Evolutionary conservation across 2,797 vertebrate species (phyloP).

Genomic region (Eulemur rubriventer): DNA sequence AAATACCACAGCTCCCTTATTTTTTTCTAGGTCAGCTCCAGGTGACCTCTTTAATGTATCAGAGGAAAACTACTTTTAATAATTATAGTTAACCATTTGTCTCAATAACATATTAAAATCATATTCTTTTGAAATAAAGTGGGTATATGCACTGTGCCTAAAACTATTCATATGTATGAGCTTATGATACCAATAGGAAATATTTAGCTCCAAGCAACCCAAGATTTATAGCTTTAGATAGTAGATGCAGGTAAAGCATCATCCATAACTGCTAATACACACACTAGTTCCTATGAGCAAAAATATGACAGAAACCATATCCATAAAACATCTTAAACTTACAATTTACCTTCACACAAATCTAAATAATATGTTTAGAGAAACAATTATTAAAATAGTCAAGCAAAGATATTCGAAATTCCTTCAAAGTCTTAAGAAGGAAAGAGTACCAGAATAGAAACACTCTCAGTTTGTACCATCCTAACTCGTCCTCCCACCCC

Average conservation of each 20-base stretch:
- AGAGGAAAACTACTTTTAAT: conserved; percentile 3
- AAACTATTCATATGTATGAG: not conserved
- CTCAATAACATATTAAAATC: not conserved
- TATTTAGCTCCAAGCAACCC: not conserved
- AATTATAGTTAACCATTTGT: conserved; percentile 13
- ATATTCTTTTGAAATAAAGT: conserved; percentile 5
- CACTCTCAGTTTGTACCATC: not conserved
- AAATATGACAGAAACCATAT: conserved; percentile 23
- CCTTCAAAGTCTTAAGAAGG: conserved; percentile 30
- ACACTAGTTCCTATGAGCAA: not conserved
- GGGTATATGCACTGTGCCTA: not conserved
- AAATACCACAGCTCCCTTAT: not conserved
- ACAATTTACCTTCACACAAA: conserved; percentile 14
- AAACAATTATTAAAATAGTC: conserved; percentile 15
- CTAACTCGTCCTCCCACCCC: not conserved
- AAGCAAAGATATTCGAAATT: conserved; percentile 17
- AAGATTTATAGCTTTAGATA: not conserved
- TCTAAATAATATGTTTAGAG: not conserved
- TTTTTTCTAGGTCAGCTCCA: conserved; percentile 9
- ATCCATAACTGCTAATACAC: not conserved
- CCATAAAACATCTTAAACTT: not conserved
- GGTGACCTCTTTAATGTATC: not conserved
- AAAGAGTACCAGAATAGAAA: conserved; percentile 30
- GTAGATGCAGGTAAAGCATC: not conserved
- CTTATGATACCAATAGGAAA: conserved; percentile 10